Conservation (phyloP, 1,140 invertebrate species). For the Mizuhopecten yessoensis region DNA sequence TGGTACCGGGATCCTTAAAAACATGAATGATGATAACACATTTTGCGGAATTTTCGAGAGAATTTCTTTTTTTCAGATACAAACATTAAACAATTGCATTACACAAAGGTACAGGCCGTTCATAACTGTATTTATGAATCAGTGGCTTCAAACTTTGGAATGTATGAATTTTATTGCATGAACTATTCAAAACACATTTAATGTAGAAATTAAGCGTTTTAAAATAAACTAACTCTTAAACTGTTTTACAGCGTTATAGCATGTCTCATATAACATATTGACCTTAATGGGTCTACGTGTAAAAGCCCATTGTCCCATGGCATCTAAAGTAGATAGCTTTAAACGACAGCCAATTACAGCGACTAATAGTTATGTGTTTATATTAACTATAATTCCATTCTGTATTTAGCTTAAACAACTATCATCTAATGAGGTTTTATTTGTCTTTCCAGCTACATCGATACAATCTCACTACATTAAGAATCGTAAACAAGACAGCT, state of each 20-base stretch:
- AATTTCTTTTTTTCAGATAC: too few relatives aligned
- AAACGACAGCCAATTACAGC: slow-evolving; percentile 6
- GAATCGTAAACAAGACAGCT: neutral
- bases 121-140: too few relatives aligned
- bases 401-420: slow-evolving; percentile 27
- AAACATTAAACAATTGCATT: too few relatives aligned
- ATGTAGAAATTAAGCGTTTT: too few relatives aligned
- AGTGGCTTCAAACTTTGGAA: too few relatives aligned
- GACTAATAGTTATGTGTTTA: slow-evolving; percentile 35
- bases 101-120: too few relatives aligned
- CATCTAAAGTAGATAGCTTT: slow-evolving; percentile 8
- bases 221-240: too few relatives aligned
- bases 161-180: too few relatives aligned
- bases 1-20: too few relatives aligned
- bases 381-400: slow-evolving; percentile 24
- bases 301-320: neutral
- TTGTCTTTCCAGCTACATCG: slow-evolving; percentile 13
- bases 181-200: too few relatives aligned
- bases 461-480: neutral
- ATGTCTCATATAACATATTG: neutral
- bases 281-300: neutral
- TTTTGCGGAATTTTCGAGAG: too few relatives aligned
- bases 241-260: neutral
- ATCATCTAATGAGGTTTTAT: neutral
- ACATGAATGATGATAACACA: too few relatives aligned